A percentile compares a stretch with the other conserved stretches of the same genome.
These are phyloP conservation scores for Mobula birostris DNA, from an alignment of 2,113 vertebrate species.

Conservation along the genomic window DNA sequence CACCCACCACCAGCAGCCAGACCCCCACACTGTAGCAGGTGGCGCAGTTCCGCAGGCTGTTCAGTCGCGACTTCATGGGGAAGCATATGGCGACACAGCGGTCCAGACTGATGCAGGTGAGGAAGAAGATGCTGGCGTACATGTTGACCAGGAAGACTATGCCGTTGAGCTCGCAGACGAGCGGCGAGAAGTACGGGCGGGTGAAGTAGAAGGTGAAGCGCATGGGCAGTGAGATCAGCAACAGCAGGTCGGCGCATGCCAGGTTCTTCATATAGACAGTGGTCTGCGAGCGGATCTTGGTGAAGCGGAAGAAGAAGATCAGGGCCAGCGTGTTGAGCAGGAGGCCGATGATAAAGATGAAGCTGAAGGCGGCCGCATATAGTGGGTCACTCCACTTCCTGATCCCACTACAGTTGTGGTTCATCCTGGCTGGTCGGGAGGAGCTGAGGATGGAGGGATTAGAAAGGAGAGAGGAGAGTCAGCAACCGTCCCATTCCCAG, in stretches of 20 bases:
- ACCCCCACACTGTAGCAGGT: constrained; percentile 49
- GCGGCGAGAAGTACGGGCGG: accelerated
- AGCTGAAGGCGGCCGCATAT: constrained; percentile 41
- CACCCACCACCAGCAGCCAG: constrained; percentile 51
- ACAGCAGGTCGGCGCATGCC: constrained; percentile 51
- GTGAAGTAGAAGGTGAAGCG: constrained; percentile 48
- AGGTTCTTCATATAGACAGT: constrained; percentile 61
- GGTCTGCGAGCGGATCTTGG: constrained; percentile 52
- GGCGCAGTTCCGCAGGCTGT: constrained; percentile 48
- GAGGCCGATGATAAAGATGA: constrained; percentile 45
- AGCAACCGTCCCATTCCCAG: too few species aligned
- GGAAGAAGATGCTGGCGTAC: constrained; percentile 62
- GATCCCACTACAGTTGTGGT: too few species aligned
- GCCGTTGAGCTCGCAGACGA: constrained; percentile 45
- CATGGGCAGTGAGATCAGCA: constrained; percentile 53
- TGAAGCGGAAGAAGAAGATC: constrained; percentile 46
- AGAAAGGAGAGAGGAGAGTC: too few species aligned
- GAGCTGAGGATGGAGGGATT: too few species aligned
- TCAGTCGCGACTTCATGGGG: constrained; percentile 48
- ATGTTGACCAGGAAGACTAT: constrained; percentile 59
- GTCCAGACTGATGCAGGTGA: constrained; percentile 57
- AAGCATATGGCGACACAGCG: constrained; percentile 57
- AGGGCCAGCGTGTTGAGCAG: constrained; percentile 49
- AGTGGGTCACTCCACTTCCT: too few species aligned
- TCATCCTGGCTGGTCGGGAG: too few species aligned